Conservation (phyloP, 1,140 invertebrate species). For the Drosophila arizonae region DNA sequence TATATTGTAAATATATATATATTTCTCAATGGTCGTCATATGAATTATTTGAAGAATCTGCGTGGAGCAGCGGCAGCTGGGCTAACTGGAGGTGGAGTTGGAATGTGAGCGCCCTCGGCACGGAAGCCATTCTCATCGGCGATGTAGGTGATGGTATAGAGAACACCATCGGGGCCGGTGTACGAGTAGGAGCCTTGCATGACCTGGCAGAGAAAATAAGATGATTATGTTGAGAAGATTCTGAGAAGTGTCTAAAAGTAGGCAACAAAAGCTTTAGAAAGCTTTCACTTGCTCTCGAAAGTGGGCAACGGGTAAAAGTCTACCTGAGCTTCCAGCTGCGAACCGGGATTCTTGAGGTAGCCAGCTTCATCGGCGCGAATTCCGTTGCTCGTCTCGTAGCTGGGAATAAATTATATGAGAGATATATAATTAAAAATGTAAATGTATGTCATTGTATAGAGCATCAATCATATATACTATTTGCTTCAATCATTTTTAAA, state of each 20-base stretch:
- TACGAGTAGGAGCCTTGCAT: slow-evolving; percentile 86
- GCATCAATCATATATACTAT: too few relatives aligned
- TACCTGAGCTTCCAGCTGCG: slow-evolving; percentile 84
- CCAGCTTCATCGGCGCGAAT: slow-evolving; percentile 86
- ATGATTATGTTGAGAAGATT: slow-evolving; percentile 34
- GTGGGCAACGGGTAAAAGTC: slow-evolving; percentile 15
- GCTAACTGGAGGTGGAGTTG: slow-evolving; percentile 85
- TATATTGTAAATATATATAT: background rate
- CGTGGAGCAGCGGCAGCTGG: slow-evolving; percentile 67
- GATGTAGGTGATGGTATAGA: slow-evolving; percentile 86
- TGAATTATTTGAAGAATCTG: slow-evolving; percentile 79
- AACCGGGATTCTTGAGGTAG: slow-evolving; percentile 84
- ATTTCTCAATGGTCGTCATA: slow-evolving; percentile 12
- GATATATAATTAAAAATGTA: too few relatives aligned
- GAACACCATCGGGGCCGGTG: slow-evolving; percentile 86
- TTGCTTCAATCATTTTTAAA: too few relatives aligned
- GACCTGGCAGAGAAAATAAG: slow-evolving; percentile 83
- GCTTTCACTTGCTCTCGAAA: slow-evolving; percentile 9
- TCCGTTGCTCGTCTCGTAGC: slow-evolving; percentile 86
- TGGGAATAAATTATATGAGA: slow-evolving; percentile 53
- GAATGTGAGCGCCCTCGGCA: slow-evolving; percentile 84
- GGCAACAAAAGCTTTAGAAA: background rate
- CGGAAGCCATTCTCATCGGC: slow-evolving; percentile 88
- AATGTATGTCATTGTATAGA: too few relatives aligned
- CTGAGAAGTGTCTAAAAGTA: slow-evolving; percentile 23